Percentiles rank a stretch among this genome's conserved stretches.
phyloP scores from a whole-genome alignment of 2,797 vertebrate genomes.

The Periparus ater region DNA sequence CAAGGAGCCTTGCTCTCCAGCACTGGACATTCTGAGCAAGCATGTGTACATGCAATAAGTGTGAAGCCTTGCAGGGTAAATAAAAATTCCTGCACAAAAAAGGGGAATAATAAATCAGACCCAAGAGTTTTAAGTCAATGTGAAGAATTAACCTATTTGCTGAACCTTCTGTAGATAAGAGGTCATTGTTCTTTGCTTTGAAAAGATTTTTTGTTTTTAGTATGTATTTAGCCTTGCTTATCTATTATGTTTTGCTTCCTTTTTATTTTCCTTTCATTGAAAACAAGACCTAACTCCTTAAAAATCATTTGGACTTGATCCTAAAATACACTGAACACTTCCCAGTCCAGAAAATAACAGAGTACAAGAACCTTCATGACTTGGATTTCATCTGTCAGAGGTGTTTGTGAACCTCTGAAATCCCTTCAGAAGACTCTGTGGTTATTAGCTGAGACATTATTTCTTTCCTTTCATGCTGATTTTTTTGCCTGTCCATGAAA shows the following conservation, averaged over 20 bases:
- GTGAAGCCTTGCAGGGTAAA: not conserved
- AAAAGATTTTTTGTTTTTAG: conserved; percentile 31
- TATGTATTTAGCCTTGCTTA: conserved; percentile 12
- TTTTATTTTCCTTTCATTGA: conserved; percentile 63
- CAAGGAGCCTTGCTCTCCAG: not conserved
- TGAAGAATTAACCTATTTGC: conserved; percentile 16
- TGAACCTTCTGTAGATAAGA: conserved; percentile 31
- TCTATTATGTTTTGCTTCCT: conserved; percentile 52
- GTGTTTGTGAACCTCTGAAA: not conserved
- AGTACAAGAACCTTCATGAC: not conserved
- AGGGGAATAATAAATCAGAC: not conserved
- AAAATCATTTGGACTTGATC: conserved; percentile 48
- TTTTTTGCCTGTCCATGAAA: not conserved
- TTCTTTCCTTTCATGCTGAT: not conserved
- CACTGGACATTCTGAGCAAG: not conserved
- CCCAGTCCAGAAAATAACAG: conserved; percentile 7
- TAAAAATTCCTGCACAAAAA: conserved; percentile 11
- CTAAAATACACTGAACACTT: conserved; percentile 2
- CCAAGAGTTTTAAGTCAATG: not conserved
- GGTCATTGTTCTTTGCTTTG: conserved; percentile 32
- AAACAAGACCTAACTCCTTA: conserved; percentile 21
- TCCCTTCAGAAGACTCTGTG: not conserved
- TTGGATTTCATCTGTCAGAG: not conserved
- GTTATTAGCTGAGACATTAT: not conserved
- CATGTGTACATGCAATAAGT: not conserved